These are phyloP conservation scores for Phyllotreta striolata DNA, from an alignment of 2,888 invertebrate genomes.

Conservation along the genomic window DNA sequence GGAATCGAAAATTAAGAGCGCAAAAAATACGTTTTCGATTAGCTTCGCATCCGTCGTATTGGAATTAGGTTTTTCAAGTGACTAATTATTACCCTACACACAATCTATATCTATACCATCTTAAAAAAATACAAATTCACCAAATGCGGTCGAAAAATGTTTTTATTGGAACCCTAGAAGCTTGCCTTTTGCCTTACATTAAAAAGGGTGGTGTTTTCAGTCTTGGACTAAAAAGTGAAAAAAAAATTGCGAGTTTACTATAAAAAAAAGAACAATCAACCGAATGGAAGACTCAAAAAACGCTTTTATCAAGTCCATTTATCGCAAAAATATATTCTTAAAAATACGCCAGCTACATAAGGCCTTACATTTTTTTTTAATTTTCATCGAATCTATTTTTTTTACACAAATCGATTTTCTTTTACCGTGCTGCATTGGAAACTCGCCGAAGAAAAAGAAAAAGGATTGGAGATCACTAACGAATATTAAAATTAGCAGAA, in stretches of 20 bases:
- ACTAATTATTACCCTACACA: no score
- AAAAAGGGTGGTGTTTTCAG: constrained; percentile 6
- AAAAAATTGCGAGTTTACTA: constrained; percentile 7
- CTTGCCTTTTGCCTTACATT: constrained; percentile 1
- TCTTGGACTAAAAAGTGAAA: constrained; percentile 17
- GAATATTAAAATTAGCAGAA: no score
- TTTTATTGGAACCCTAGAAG: background rate
- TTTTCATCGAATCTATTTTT: constrained; percentile 57
- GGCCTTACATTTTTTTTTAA: constrained; percentile 52
- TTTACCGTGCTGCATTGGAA: constrained; percentile 14
- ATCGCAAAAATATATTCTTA: constrained; percentile 57
- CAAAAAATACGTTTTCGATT: constrained; percentile 7
- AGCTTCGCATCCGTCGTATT: background rate
- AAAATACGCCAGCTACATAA: constrained; percentile 55
- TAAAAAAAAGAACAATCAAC: constrained; percentile 8
- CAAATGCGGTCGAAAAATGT: background rate
- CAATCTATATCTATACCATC: no score
- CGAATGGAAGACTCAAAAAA: constrained; percentile 54
- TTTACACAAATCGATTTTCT: constrained; percentile 33
- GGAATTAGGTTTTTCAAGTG: no score
- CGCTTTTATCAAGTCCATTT: constrained; percentile 42
- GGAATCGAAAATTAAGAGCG: constrained; percentile 12
- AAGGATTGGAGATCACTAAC: background rate
- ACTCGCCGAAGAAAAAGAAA: background rate
- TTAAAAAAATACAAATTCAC: no score